Evolutionary conservation across 2,113 vertebrate species (phyloP), one percentile per base, ranked within the genome.

Genomic region (Girardinichthys multiradiatus): DNA sequence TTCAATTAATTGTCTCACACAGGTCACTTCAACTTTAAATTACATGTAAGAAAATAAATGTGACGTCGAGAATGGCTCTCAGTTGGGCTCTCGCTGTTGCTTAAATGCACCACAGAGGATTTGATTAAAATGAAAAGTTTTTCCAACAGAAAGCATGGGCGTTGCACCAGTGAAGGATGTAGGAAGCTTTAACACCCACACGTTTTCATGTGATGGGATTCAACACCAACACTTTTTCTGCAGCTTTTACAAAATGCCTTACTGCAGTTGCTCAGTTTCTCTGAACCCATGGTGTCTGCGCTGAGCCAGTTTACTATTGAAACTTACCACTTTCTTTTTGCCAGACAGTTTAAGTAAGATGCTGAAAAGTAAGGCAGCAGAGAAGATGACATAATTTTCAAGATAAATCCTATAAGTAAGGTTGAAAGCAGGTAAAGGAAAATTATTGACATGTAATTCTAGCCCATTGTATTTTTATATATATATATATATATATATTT

Each of bases 1-100:
- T 87, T 87, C 74, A 62, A 83, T 88, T 91, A 92, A 92, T 93
- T 91, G 79, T 85, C 76, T 37, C 31, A 37, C 57, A 61, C 59
- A 70, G 60, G 81, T 72, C 63, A 69, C 28, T 78, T 83, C 57
- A 80, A 80, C 74, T 76, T 77, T 64, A 79, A 58, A 76, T 86
- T 82, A 85, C 81, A 85, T 80, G 71, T 79, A 66, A 81, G 58
- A 72, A 80, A 68, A 81, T 88, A 82, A 88, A 91, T 72, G 33
- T 63, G 33, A 2, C 19, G 12, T 17, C 58, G 26, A 29, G 54
- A 67, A 83, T 57, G 63, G 37, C 69, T 77, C 76, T 65, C 79
- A 58, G 19, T 51, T 54, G 28, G 63, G 60, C 33, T 57, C 62
- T 81, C 26, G 68, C 30, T 35, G 76, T 57, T 57, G 31, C 28